phyloP scores from a whole-genome alignment of 2,113 vertebrate species.

The Eclectus roratus region DNA sequence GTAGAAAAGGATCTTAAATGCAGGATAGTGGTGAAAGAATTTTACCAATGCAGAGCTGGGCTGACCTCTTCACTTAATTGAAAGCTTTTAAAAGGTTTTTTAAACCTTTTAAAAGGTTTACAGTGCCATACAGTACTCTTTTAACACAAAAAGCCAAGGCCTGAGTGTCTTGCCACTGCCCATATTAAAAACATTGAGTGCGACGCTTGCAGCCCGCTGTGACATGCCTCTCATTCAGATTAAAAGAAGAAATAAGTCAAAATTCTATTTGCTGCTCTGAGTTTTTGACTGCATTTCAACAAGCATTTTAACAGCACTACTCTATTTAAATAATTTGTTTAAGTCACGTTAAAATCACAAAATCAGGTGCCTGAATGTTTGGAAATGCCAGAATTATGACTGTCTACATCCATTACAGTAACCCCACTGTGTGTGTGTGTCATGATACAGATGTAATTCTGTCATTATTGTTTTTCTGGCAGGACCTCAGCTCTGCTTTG shows the following conservation, averaged over 20 bases:
- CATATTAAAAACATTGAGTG: accelerated
- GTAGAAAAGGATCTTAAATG: background rate
- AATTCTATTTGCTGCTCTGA: background rate
- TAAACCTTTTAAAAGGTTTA: background rate
- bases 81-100: background rate
- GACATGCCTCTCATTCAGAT: background rate
- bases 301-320: background rate
- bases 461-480: background rate
- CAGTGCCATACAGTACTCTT: accelerated
- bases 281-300: background rate
- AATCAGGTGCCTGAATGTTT: background rate
- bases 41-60: background rate
- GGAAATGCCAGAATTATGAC: background rate
- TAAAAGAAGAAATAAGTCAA: background rate
- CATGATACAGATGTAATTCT: accelerated
- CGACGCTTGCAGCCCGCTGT: accelerated
- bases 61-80: background rate
- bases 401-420: background rate
- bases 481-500: background rate
- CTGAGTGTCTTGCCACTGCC: background rate
- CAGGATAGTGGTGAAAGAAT: background rate
- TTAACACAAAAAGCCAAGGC: background rate
- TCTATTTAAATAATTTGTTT: background rate
- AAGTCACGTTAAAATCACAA: background rate
- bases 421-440: background rate